Evolutionary conservation across 92 coral and sea anemone genomes (phyloP), one percentile per base, ranked within the genome.

Genomic region (Actinernus sp.): DNA sequence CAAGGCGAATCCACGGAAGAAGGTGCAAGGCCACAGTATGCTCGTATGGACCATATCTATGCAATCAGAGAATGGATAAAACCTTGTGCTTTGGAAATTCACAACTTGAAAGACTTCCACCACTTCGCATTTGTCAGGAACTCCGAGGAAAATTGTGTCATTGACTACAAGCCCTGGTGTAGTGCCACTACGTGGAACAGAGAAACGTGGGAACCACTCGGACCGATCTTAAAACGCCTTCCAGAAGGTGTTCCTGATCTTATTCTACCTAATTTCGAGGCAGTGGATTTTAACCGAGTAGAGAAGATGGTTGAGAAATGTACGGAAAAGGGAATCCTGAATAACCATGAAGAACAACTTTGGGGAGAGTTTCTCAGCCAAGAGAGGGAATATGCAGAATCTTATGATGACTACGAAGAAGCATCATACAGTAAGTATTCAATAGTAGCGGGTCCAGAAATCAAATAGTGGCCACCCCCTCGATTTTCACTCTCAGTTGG

Each of bases 31-130:
- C n/a, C n/a, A n/a, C n/a, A n/a, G n/a, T n/a, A n/a, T n/a, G n/a
- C n/a, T 86, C 1, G 41, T 8, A 45, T 73, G 1, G 49, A 61
- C 19, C 87, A 79, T 18, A 2, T 79, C 32, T 79, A 71, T 30
- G 83, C 92, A 2, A 39, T 73, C 9, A 11, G 79, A 21, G 92
- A 86, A 46, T 79, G 92, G 87, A 38, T 79, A 9, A 45, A 26
- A 31, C 92, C 87, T 0, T 43, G 62, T 58, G 70, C 64, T 63
- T 54, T 49, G 39, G 70, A 41, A 49, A 17, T 79, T 0, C 87
- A 86, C 28, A 28, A 16, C 0, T 55, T 86, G 3, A 37, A 61
- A 26, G 58, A 62, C 27, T 58, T 40, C 12, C 85, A 86, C 18
- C 86, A 83, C 23, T 81, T 73, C 48, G 28, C 28, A 10, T 66